Evolutionary conservation across 2,797 vertebrate species (phyloP).

Genomic region (Gallinago solitaria): DNA sequence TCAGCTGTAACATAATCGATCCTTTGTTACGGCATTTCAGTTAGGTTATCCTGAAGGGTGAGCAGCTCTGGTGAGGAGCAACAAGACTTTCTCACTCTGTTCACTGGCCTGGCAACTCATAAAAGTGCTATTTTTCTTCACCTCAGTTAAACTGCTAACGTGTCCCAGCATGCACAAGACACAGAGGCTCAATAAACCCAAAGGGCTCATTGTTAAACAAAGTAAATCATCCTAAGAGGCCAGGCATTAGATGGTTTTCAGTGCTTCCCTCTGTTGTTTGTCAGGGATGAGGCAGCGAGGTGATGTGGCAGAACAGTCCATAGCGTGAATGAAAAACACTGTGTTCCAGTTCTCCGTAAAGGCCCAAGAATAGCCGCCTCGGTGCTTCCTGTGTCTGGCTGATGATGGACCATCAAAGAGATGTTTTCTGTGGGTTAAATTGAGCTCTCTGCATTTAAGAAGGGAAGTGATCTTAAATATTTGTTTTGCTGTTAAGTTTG

Average conservation of each 20-base stretch:
- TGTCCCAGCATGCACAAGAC: neutral
- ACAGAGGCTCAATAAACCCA: neutral
- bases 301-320: neutral
- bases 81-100: neutral
- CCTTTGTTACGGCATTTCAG: neutral
- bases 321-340: neutral
- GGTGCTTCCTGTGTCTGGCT: neutral
- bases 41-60: neutral
- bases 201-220: neutral
- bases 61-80: neutral
- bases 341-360: neutral
- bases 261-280: neutral
- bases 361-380: neutral
- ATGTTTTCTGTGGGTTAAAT: neutral
- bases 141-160: neutral
- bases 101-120: neutral
- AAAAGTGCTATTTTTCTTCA: conserved; percentile 19
- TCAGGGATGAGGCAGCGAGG: neutral
- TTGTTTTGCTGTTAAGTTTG: neutral
- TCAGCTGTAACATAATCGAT: neutral
- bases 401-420: neutral
- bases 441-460: neutral
- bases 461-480: neutral
- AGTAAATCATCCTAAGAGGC: neutral
- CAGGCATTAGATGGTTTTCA: neutral